These are phyloP conservation scores for Paedocypris micromegethes DNA, from an alignment of 2,797 vertebrate genomes.

Conservation along the genomic window DNA sequence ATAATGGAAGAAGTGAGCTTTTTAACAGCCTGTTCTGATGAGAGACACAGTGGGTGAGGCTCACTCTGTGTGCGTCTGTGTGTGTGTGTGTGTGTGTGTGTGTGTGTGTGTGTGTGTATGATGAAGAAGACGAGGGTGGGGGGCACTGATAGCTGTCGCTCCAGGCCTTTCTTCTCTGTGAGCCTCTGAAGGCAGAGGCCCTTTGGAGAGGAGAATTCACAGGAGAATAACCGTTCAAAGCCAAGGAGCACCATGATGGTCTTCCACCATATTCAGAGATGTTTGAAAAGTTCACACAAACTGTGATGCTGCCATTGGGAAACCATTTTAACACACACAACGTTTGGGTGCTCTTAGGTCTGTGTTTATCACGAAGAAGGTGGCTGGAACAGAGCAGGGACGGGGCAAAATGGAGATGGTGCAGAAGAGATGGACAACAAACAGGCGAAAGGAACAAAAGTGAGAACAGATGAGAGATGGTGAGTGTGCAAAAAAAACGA, in stretches of 20 bases:
- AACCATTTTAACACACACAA: conserved; percentile 65
- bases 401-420: background rate
- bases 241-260: conserved; percentile 58
- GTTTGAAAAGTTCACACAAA: conserved; percentile 73
- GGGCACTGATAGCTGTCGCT: conserved; percentile 61
- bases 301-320: conserved; percentile 63
- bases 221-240: conserved; percentile 64
- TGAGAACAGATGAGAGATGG: background rate
- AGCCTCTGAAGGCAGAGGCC: conserved; percentile 69
- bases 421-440: conserved; percentile 25
- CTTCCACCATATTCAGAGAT: conserved; percentile 59
- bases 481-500: conserved; percentile 54
- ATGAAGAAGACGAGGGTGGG: conserved; percentile 22
- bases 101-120: conserved; percentile 23
- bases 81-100: conserved; percentile 34
- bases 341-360: conserved; percentile 24
- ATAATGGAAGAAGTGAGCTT: conserved; percentile 48
- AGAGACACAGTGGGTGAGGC: conserved; percentile 49
- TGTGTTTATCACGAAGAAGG: conserved; percentile 61
- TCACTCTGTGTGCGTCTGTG: conserved; percentile 17
- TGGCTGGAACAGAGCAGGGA: conserved; percentile 1
- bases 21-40: conserved; percentile 53
- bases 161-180: conserved; percentile 62
- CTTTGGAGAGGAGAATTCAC: conserved; percentile 64
- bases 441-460: background rate